Evolutionary conservation across 2,113 vertebrate genomes (phyloP), one percentile per base, ranked within the genome.

Genomic region (Tachysurus fulvidraco): DNA sequence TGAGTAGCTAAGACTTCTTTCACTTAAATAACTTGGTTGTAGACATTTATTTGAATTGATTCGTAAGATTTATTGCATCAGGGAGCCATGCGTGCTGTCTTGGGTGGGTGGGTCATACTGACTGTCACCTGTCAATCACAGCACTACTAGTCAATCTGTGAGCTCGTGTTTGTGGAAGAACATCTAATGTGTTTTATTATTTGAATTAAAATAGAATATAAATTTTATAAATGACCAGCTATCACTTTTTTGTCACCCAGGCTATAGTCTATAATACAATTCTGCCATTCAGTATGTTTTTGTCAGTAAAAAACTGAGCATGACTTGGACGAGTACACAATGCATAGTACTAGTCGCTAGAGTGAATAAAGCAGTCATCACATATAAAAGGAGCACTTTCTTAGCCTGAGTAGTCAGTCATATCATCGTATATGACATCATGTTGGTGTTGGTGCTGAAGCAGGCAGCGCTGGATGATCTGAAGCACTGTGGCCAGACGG

Each of bases 401-500:
- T 50, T 67, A 77, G 52, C 52, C 57, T 44, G 44, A 59, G 74
- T 87, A 55, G 71, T 88, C 13, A 8, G 46, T 16, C 0, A 88
- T 83, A 88, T 95, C 94, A 2, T 95, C 89, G 50, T 92, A 93
- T 54, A 95, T 85, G 6, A 94, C 92, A 1, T 91, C 85, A 16
- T 84, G 81, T 17, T 30, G 88, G 11, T 76, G 74, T 78, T 89
- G 84, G 21, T 54, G 89, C 21, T 84, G 83, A 73, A 89, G 81
- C 25, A 90, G 89, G 88, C 94, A 95, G 12, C 5, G 87, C 64
- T 83, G 83, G 23, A 94, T 90, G 0, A 14, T 84, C 0, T 65
- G 84, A 30, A 96, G 91, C 64, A 95, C 90, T 16, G 91, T 92
- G 16, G 84, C 88, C 77, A 95, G 91, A 50, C 94, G 92, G 0